These are phyloP conservation scores for Chionoecetes opilio DNA, from an alignment of 1,140 invertebrate species.

Conservation along the genomic window DNA sequence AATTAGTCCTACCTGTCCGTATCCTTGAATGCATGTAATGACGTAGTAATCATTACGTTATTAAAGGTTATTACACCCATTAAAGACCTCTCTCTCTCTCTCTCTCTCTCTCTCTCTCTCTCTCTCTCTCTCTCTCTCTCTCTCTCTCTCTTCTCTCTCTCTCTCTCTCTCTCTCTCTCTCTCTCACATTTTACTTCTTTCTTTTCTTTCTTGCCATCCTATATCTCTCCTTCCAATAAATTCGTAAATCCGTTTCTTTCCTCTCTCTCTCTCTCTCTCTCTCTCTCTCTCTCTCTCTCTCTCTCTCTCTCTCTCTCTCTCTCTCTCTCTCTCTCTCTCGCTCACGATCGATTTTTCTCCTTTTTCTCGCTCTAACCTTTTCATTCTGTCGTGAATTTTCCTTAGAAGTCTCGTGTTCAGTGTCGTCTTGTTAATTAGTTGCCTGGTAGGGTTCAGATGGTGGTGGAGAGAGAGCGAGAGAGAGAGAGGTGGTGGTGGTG, in stretches of 20 bases:
- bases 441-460: no score
- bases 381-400: no score
- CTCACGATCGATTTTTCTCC: not conserved
- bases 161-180: no score
- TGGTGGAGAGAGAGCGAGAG: no score
- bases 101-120: not conserved
- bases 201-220: not conserved
- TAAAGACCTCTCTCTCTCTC: no score
- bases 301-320: slow-evolving; percentile 59
- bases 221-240: not conserved
- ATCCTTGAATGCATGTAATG: not conserved
- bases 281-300: slow-evolving; percentile 34
- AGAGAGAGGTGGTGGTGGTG: no score
- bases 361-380: not conserved
- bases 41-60: no score
- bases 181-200: not conserved
- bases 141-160: not conserved
- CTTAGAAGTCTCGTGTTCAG: no score
- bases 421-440: no score
- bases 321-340: slow-evolving; percentile 39
- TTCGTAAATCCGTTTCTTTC: no score
- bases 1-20: no score
- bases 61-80: no score
- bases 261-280: not conserved
- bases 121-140: not conserved